Base-by-base conservation (phyloP, 1,140 invertebrate species). In the Limonius californicus region DNA sequence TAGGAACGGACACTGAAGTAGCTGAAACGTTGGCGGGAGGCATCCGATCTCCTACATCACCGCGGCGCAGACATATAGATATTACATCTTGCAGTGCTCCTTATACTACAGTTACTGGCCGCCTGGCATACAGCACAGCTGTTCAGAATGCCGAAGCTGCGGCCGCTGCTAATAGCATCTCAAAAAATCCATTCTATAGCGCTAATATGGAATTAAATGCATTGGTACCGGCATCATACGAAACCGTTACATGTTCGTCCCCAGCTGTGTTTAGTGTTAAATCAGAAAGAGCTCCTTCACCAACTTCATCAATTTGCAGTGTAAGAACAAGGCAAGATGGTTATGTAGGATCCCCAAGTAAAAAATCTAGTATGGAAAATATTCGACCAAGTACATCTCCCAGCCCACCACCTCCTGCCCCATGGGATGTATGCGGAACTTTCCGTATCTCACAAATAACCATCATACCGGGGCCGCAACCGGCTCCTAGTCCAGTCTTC, bases 341-440 rank as follows among this genome's bases (percentile, higher is more conserved):
- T n/a, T 86, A 86, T 65, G 75, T 83, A 35, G 80, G 80, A 70
- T 73, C 76, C 16, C 53, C 53, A 12, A 69, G 0, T 77, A 9
- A 55, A 47, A 53, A 55, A 45, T 12, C 15, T 53, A 61, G 39
- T 23, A 59, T 20, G 54, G 61, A 64, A 57, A 27, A 56, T 56
- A 9, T 43, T 27, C 23, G 45, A 11, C 15, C 27, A 32, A 11
- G 12, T 19, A 11, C 35, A 64, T 84, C 83, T 27, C 82, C 85
- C 11, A 87, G 85, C 76, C 90, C 90, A 7, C 89, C 90, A n/a
- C 89, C 90, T 19, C 89, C 90, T 45, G 89, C 90, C 2, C 89
- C 90, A 16, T 75, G 79, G 66, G 85, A 87, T 74, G 80, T 81
- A 16, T 70, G 77, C 47, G 80, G 85, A 65, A 61, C 74, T 47